Base-by-base conservation (phyloP, 2,888 invertebrate genomes). In the Venusia cambrica region DNA sequence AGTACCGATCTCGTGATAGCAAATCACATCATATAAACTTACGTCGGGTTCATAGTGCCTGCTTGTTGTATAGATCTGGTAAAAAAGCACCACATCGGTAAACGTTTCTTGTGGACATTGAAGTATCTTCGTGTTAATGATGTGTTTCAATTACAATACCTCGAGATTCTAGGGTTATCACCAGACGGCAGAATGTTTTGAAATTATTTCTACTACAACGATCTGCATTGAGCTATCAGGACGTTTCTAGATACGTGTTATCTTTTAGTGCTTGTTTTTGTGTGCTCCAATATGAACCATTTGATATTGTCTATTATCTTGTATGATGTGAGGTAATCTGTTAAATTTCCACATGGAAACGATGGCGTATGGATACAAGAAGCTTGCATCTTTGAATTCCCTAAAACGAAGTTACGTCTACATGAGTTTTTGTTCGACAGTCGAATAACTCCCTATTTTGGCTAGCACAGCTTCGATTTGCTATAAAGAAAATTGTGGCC, bases 41-140 rank as follows among this genome's bases (percentile, higher is more conserved):
- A n/a, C n/a, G n/a, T n/a, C n/a, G n/a, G n/a, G n/a, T n/a, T n/a
- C n/a, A n/a, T n/a, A n/a, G n/a, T n/a, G n/a, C n/a, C n/a, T n/a
- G n/a, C n/a, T n/a, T n/a, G n/a, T n/a, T n/a, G n/a, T n/a, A n/a
- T n/a, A n/a, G n/a, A n/a, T n/a, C n/a, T n/a, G n/a, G 58, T 58
- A 62, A 71, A 77, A 72, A 72, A 68, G 57, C 62, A 59, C 57
- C 57, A 55, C 54, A 51, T 54, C 54, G 48, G 66, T 69, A 67
- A 70, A 70, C 69, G 65, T 60, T 62, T 72, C 62, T 63, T 57
- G n/a, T n/a, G n/a, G n/a, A 66, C 64, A 62, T 56, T 56, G 56
- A 62, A 61, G 50, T 58, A 52, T 45, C 57, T 54, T 49, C 49
- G 54, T 62, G 56, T 59, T 65, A 64, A 62, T 61, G 47, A 55